A percentile compares a stretch with the other conserved stretches of the same genome.
phyloP scores from a whole-genome alignment of 2,113 vertebrate species.

The Panthera uncia region DNA sequence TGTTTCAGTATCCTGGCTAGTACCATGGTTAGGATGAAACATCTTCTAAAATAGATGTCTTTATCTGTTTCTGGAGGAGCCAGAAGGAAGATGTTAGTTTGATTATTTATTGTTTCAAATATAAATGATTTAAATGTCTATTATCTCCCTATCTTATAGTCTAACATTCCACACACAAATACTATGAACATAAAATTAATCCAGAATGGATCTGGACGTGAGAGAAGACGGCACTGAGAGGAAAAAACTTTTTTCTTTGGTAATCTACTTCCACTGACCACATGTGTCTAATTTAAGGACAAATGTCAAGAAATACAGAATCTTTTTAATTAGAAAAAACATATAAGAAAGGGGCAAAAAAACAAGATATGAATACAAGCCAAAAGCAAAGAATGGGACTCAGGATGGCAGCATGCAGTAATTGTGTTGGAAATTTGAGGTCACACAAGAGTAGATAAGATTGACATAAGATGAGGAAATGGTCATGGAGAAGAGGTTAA shows the following conservation, averaged over 20 bases:
- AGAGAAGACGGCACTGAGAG: background rate
- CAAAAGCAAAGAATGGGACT: background rate
- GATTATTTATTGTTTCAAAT: background rate
- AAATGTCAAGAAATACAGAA: background rate
- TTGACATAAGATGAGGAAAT: background rate
- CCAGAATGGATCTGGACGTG: background rate
- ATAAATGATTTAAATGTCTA: background rate
- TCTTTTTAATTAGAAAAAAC: background rate
- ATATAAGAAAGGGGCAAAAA: background rate
- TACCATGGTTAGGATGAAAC: background rate
- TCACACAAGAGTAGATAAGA: background rate
- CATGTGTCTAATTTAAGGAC: background rate
- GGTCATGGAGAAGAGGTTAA: background rate
- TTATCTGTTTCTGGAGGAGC: background rate
- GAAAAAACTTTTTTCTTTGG: background rate
- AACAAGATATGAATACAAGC: background rate
- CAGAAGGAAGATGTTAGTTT: background rate
- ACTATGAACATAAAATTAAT: background rate
- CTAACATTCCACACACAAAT: background rate
- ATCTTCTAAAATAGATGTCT: background rate
- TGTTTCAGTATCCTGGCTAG: background rate
- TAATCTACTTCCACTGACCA: background rate
- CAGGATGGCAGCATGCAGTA: background rate
- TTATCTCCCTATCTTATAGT: background rate
- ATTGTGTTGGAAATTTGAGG: background rate